These are phyloP conservation scores for Myotis brandtii DNA, from an alignment of 2,113 vertebrate species.

Conservation along the genomic window DNA sequence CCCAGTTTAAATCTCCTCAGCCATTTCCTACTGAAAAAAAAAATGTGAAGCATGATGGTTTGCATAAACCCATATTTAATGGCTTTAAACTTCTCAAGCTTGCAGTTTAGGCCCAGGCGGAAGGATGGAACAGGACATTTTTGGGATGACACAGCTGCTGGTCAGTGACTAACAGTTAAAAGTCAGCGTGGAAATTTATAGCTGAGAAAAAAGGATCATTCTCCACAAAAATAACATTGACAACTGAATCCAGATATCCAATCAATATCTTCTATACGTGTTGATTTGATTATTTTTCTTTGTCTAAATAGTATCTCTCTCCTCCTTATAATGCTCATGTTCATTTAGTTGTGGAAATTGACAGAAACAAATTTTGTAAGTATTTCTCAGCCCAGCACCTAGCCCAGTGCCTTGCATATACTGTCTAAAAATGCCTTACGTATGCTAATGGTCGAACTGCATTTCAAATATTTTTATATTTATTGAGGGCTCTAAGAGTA, in stretches of 20 bases:
- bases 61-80: background rate
- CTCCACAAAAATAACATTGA: constrained; percentile 72
- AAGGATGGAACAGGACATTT: background rate
- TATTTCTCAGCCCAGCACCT: background rate
- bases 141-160: constrained; percentile 12
- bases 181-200: constrained; percentile 70
- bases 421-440: background rate
- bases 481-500: background rate
- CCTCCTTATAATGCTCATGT: background rate
- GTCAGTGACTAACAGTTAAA: constrained; percentile 55
- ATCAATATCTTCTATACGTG: constrained; percentile 56
- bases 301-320: constrained; percentile 65
- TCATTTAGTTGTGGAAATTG: constrained; percentile 32
- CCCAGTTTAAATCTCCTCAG: background rate
- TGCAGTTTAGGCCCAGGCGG: background rate
- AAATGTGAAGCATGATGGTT: background rate
- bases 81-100: constrained; percentile 41
- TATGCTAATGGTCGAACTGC: background rate
- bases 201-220: constrained; percentile 72
- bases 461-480: constrained; percentile 24
- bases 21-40: background rate
- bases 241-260: constrained; percentile 50
- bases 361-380: constrained; percentile 18
- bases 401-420: background rate
- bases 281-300: constrained; percentile 35